phyloP scores from a whole-genome alignment of 1,140 invertebrate genomes.

The Mactra quadrangularis region DNA sequence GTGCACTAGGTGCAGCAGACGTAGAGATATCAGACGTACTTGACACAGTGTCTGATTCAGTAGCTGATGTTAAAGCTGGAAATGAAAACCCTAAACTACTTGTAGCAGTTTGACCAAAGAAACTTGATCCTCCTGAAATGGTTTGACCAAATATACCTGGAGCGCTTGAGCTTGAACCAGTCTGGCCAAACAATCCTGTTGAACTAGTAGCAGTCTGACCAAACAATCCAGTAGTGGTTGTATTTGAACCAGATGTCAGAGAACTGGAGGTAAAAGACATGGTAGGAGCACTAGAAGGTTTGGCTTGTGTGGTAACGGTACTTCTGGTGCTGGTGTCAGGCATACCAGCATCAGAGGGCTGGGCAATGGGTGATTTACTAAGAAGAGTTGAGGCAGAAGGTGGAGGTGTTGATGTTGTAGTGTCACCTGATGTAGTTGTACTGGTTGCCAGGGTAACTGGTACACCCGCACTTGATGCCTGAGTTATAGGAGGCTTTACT shows the following conservation, averaged over 20 bases:
- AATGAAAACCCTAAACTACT: background rate
- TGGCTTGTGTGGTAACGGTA: too few relatives aligned
- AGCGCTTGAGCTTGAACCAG: constrained; percentile 8
- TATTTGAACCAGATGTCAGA: background rate
- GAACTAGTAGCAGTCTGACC: constrained; percentile 33
- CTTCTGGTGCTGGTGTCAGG: background rate
- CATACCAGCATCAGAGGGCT: constrained; percentile 1
- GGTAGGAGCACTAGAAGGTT: background rate
- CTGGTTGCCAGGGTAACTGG: too few relatives aligned
- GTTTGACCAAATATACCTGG: constrained; percentile 40
- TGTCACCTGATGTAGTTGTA: too few relatives aligned
- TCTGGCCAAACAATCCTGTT: constrained; percentile 47
- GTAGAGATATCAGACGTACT: too few relatives aligned
- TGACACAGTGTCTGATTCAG: constrained; percentile 40
- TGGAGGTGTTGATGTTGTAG: constrained; percentile 7
- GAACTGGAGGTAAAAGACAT: background rate
- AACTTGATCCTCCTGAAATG: background rate
- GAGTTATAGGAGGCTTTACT: too few relatives aligned
- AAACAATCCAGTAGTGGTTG: constrained; percentile 46
- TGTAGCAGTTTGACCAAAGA: constrained; percentile 55
- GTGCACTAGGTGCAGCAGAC: too few relatives aligned
- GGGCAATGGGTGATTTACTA: background rate
- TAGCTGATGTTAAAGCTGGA: constrained; percentile 20
- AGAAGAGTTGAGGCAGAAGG: background rate
- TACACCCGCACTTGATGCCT: background rate